phyloP scores from a whole-genome alignment of 2,113 vertebrate genomes.

The Neopipo cinnamomea region DNA sequence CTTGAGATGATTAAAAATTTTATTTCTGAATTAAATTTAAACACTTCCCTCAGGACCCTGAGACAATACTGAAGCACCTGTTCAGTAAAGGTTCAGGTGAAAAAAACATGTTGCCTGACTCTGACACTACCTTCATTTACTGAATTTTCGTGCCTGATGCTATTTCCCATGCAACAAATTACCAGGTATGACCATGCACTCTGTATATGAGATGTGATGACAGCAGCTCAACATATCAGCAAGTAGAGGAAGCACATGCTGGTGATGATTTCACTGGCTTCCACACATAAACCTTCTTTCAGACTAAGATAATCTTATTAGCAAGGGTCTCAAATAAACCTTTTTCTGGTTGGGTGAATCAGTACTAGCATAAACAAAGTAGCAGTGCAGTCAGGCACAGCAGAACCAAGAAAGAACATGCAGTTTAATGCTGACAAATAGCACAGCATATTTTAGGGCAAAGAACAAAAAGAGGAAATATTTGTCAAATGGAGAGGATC shows the following conservation, averaged over 20 bases:
- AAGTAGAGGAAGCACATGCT: neutral
- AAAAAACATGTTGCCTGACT: neutral
- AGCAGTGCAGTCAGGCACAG: neutral
- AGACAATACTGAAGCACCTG: neutral
- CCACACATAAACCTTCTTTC: neutral
- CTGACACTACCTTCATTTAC: neutral
- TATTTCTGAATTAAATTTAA: constrained; percentile 39
- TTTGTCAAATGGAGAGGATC: constrained; percentile 29
- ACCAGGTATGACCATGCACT: neutral
- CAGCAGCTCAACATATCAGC: neutral
- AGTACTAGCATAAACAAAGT: neutral
- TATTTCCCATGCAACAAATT: neutral
- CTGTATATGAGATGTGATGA: neutral
- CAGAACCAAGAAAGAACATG: neutral
- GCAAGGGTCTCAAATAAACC: neutral
- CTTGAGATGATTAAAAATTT: neutral
- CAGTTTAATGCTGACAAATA: constrained; percentile 30
- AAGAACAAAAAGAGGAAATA: constrained; percentile 8
- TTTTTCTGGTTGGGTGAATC: neutral
- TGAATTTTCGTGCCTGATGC: neutral
- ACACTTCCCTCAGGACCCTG: neutral
- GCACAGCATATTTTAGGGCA: neutral
- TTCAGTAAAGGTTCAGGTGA: neutral
- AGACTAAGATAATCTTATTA: neutral
- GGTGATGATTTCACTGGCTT: neutral